These are phyloP conservation scores for Corydoras maculifer DNA, from an alignment of 2,113 vertebrate genomes.

Conservation along the genomic window DNA sequence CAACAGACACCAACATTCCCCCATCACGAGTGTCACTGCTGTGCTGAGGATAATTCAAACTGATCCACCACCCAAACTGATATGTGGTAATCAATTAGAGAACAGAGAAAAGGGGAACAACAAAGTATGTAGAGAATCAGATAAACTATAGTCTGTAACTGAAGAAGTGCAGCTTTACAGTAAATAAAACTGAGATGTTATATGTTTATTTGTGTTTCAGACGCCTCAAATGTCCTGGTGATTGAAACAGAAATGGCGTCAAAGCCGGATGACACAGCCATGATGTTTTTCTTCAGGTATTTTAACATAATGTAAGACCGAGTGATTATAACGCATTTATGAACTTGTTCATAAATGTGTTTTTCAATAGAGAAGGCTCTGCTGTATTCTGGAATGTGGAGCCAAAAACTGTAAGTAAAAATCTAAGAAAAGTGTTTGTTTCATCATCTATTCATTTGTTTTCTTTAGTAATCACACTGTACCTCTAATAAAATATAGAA, in stretches of 20 bases:
- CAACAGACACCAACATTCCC: too few relatives aligned
- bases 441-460: background rate
- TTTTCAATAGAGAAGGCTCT: slow-evolving; percentile 81
- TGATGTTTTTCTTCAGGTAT: slow-evolving; percentile 92
- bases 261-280: slow-evolving; percentile 76
- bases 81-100: too few relatives aligned
- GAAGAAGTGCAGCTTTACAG: too few relatives aligned
- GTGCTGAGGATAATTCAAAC: too few relatives aligned
- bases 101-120: too few relatives aligned
- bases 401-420: slow-evolving; percentile 78
- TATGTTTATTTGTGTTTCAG: slow-evolving; percentile 51
- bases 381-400: slow-evolving; percentile 97
- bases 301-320: background rate
- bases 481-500: too few relatives aligned
- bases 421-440: background rate
- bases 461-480: background rate
- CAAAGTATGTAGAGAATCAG: too few relatives aligned
- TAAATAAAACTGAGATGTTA: too few relatives aligned
- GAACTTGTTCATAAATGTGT: slow-evolving; percentile 2
- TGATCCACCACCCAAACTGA: too few relatives aligned
- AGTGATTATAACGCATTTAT: background rate
- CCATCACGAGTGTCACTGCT: too few relatives aligned
- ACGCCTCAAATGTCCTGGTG: slow-evolving; percentile 88
- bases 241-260: slow-evolving; percentile 73
- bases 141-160: too few relatives aligned